phyloP scores from a whole-genome alignment of 2,113 vertebrate species.

The Nicator chloris region DNA sequence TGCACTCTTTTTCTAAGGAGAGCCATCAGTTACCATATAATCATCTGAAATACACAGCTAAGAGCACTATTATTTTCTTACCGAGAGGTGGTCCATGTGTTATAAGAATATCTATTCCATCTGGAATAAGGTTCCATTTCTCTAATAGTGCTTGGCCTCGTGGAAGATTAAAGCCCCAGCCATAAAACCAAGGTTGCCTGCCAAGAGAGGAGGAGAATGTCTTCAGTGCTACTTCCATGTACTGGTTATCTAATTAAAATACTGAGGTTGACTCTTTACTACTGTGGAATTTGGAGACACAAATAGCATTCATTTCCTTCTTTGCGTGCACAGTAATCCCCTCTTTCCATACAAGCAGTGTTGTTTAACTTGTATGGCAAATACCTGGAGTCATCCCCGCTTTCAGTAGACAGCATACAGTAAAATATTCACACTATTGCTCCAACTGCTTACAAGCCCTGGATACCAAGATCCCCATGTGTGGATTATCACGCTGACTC shows the following conservation, averaged over 20 bases:
- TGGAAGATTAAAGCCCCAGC: conserved; percentile 96
- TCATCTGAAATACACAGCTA: conserved; percentile 12
- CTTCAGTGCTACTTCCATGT: conserved; percentile 51
- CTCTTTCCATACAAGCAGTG: neutral
- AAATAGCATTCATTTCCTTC: conserved; percentile 23
- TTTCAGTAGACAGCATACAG: neutral
- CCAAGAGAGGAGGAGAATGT: conserved; percentile 26
- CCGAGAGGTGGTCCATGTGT: conserved; percentile 96
- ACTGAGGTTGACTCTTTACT: neutral
- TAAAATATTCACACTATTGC: neutral
- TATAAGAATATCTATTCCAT: conserved; percentile 91
- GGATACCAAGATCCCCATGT: neutral
- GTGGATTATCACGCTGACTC: neutral
- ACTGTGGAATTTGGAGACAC: neutral
- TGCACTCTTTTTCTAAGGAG: neutral
- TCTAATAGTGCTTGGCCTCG: conserved; percentile 94
- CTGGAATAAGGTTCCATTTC: conserved; percentile 98
- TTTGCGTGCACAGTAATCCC: neutral
- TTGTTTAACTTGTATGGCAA: neutral
- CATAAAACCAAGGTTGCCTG: conserved; percentile 99
- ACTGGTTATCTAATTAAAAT: conserved; percentile 42
- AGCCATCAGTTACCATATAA: neutral
- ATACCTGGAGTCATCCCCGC: neutral
- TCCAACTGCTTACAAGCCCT: neutral
- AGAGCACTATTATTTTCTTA: conserved; percentile 68